Evolutionary conservation across 1,140 invertebrate genomes (phyloP), one percentile per base, ranked within the genome.

Genomic region (Aphelinus certus): DNA sequence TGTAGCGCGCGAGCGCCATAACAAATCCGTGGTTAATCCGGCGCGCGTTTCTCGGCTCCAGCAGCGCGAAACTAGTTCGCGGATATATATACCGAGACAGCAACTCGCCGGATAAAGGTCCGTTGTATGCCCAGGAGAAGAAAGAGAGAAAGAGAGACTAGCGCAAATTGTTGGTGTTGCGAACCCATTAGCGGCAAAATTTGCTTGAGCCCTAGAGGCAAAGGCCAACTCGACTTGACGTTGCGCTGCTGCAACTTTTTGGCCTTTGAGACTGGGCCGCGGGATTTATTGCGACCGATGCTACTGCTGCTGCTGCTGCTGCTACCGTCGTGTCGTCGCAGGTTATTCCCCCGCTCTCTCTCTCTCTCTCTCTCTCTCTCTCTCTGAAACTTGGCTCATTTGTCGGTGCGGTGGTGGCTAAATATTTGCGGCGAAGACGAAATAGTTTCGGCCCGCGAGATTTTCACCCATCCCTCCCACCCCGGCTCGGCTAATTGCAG

Each of bases 141-240:
- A 46, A 10, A 63, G 45, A 48, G 43, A 63, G 61, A 63, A 45
- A 63, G 61, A 46, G 46, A 63, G 69, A 66, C 42, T 53, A 66
- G 47, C 55, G 55, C 46, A 73, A 73, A 73, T 73, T 73, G 71
- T 73, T 66, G 48, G 47, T 67, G 63, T 67, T 73, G 63, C 61
- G 60, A 73, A 73, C 46, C 71, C 64, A 73, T 60, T 65, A n/a
- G 56, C 47, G 62, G 51, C 10, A 47, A 73, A 64, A 73, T 73
- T 73, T 73, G 63, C 66, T 73, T 73, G 46, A 62, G 71, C 71
- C 43, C 61, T 10, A 43, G 63, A 48, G 62, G 26, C 58, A 42
- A 66, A 65, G 47, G 62, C 26, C 26, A 9, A 6, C 51, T 4
- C 4, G 51, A 4, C 4, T 9, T 53, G 51, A 6, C 9, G 51